Base-by-base conservation (phyloP, 2,797 vertebrate genomes). In the Acanthis flammea region DNA sequence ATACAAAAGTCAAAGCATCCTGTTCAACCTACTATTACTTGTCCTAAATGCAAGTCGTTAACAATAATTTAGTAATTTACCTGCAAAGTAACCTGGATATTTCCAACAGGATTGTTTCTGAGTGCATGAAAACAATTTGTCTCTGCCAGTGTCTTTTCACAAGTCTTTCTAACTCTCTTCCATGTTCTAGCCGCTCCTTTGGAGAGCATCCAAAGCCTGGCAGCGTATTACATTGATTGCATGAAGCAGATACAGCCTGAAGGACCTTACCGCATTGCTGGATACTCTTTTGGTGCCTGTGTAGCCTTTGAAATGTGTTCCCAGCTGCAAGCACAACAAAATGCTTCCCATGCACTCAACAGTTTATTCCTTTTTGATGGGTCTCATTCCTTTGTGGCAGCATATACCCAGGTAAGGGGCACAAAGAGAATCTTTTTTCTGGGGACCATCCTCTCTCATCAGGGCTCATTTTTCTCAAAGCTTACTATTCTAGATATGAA, bases 301-400 rank as follows among this genome's bases (percentile, higher is more conserved):
- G 99, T 99, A 86, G 99, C 99, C 37, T 99, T 99, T 81, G 99
- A 99, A 97, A 99, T 99, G 98, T 99, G 99, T 94, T 99, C 98
- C 19, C 99, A 99, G 94, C 98, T 99, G 88, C 99, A 99, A 97
- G 96, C 89, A 12, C 98, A 98, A 70, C 98, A 98, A 50, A 97
- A 95, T 63, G 92, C 95, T 6, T 87, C 97, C 33, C 97, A 95
- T 9, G 30, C 97, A 6, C 98, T 98, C 95, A 98, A 99, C 93
- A 98, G 96, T 93, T 98, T 99, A 21, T 99, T 99, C 91, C 97
- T 99, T 73, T 98, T 99, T 10, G 99, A 99, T 19, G 99, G 99
- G 14, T 99, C 99, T 2, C 99, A 99, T 96, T 98, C 98, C 19
- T 99, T 98, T 1, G 99, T 99, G 92, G 98, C 99, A 68, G 99